These are phyloP conservation scores for Porites australiensis DNA, from an alignment of 64 coral and sea anemone genomes.

Conservation along the genomic window DNA sequence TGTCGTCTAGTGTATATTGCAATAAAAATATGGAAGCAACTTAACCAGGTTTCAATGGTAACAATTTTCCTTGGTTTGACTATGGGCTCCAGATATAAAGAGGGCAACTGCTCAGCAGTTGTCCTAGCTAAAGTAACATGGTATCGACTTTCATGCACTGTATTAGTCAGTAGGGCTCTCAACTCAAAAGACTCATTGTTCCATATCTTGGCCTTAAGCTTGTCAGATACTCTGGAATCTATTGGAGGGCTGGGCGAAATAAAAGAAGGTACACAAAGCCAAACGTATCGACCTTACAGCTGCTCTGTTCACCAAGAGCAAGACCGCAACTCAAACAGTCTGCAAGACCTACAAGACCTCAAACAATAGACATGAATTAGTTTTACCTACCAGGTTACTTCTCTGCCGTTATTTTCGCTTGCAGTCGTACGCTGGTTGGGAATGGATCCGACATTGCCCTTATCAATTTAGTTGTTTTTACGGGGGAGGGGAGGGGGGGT, in stretches of 20 bases:
- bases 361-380: no score
- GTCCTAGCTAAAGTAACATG: slow-evolving; percentile 14
- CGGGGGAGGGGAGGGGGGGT: no score
- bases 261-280: no score
- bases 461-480: no score
- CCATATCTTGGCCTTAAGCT: slow-evolving; percentile 56
- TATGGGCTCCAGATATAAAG: background rate
- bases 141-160: slow-evolving; percentile 1
- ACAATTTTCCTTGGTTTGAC: background rate
- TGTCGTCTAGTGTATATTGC: background rate
- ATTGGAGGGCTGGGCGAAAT: slow-evolving; percentile 20
- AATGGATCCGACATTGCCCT: no score
- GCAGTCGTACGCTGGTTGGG: no score
- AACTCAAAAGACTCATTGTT: slow-evolving; percentile 53
- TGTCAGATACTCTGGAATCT: slow-evolving; percentile 21
- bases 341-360: no score
- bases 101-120: background rate
- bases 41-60: background rate
- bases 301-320: no score
- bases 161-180: slow-evolving; percentile 14
- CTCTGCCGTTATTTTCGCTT: no score
- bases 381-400: no score
- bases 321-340: no score
- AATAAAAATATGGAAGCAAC: slow-evolving; percentile 9
- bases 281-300: no score